Percentiles rank a stretch among this genome's conserved stretches.
Conservation (phyloP, 2,888 invertebrate species). For the Penaeus monodon region DNA sequence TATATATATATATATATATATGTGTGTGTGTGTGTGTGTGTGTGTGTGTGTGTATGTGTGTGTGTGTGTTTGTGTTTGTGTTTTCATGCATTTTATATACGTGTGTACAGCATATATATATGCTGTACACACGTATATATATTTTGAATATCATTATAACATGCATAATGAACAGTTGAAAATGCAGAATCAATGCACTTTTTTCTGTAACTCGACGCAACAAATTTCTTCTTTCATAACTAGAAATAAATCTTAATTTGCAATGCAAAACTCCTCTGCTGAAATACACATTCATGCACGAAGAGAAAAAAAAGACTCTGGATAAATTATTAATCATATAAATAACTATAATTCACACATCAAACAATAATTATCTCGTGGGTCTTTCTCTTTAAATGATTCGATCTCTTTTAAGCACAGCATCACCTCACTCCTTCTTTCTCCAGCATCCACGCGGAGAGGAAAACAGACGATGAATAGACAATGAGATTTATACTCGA, state of each 20-base stretch:
- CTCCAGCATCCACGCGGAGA: not conserved
- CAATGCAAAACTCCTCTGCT: too few species aligned
- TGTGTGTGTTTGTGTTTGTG: not conserved
- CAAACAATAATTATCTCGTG: too few species aligned
- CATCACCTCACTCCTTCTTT: not conserved
- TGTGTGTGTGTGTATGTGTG: not conserved
- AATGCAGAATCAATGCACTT: too few species aligned
- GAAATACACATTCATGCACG: too few species aligned
- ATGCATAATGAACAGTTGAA: not conserved
- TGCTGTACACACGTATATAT: not conserved
- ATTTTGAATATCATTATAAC: slow-evolving; percentile 1
- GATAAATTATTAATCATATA: too few species aligned
- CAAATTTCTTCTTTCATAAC: not conserved
- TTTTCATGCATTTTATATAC: too few species aligned
- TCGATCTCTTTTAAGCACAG: not conserved
- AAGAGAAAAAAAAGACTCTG: not conserved
- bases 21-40: not conserved
- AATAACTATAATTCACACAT: too few species aligned
- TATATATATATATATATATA: too few species aligned
- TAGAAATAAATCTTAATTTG: not conserved
- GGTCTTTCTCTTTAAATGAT: not conserved
- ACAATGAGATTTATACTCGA: too few species aligned
- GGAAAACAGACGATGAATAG: too few species aligned
- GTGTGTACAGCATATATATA: not conserved
- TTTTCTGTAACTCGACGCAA: not conserved